phyloP scores from a whole-genome alignment of 2,797 vertebrate genomes.

The Anguilla megastoma region DNA sequence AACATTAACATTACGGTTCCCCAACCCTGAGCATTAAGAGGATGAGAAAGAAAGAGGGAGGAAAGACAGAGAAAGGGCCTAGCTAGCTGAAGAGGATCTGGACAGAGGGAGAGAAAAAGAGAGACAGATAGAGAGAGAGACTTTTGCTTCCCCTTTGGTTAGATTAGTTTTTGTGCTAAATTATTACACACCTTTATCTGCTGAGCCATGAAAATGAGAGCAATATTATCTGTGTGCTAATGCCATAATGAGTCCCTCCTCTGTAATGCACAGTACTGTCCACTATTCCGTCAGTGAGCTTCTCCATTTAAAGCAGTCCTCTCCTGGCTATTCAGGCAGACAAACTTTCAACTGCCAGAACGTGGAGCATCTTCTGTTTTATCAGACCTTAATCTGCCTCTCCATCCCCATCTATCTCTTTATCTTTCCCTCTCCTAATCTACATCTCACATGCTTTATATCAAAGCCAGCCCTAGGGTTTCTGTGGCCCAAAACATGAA shows the following conservation, averaged over 20 bases:
- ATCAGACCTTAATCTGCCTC: not conserved
- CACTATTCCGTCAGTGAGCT: not conserved
- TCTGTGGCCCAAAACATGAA: not conserved
- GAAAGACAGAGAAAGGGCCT: too few relatives aligned
- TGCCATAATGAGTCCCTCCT: not conserved
- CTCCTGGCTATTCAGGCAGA: slow-evolving; percentile 24
- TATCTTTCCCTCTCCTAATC: not conserved
- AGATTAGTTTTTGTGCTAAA: too few relatives aligned
- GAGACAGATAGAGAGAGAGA: slow-evolving; percentile 18
- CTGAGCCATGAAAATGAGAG: not conserved
- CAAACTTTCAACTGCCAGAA: slow-evolving; percentile 35
- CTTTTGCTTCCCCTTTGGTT: too few relatives aligned
- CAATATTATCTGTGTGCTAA: not conserved
- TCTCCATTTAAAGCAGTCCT: not conserved
- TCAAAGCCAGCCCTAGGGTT: not conserved
- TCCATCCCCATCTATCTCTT: not conserved
- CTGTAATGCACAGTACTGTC: not conserved
- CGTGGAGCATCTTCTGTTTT: not conserved
- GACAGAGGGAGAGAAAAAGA: not conserved
- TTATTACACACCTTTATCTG: too few relatives aligned
- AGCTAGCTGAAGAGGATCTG: not conserved
- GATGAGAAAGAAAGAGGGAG: not conserved
- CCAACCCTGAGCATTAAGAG: not conserved
- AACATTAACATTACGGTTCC: not conserved
- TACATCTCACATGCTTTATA: not conserved